Percentiles rank a stretch among this genome's conserved stretches.
phyloP scores from a whole-genome alignment of 2,113 vertebrate genomes.

The Bostrychus sinensis region DNA sequence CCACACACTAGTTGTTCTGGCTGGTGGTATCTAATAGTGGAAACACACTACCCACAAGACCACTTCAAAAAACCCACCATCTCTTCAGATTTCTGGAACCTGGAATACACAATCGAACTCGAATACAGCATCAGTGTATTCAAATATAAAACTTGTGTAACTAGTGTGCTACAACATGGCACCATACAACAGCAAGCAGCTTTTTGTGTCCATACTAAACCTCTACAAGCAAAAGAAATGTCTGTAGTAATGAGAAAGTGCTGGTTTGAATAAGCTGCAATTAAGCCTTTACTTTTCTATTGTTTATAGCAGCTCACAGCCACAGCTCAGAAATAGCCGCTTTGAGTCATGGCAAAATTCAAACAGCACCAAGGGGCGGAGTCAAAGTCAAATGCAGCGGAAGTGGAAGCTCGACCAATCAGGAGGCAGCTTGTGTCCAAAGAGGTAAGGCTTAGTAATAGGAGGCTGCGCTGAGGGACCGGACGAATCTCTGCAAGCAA shows the following conservation, averaged over 20 bases:
- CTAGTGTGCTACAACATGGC: not conserved
- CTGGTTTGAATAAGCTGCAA: not conserved
- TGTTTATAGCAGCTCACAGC: conserved; percentile 43
- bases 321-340: conserved; percentile 42
- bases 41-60: not conserved
- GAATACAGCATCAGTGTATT: conserved; percentile 5
- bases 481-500: conserved; percentile 65
- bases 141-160: not conserved
- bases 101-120: conserved; percentile 23
- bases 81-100: conserved; percentile 4
- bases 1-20: not conserved
- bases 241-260: conserved; percentile 1
- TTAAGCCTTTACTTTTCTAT: conserved; percentile 26
- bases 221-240: not conserved
- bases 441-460: conserved; percentile 41
- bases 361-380: conserved; percentile 44
- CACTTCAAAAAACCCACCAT: not conserved
- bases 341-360: conserved; percentile 64
- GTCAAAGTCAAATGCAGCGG: conserved; percentile 48
- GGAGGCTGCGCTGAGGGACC: no score
- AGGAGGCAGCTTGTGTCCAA: conserved; percentile 35
- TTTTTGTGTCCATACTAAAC: no score
- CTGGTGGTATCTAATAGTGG: no score
- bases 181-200: no score
- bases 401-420: conserved; percentile 56